A percentile compares a stretch with the other conserved stretches of the same genome.
Conservation (phyloP, 2,113 vertebrate species). For the Erythrolamprus reginae region DNA sequence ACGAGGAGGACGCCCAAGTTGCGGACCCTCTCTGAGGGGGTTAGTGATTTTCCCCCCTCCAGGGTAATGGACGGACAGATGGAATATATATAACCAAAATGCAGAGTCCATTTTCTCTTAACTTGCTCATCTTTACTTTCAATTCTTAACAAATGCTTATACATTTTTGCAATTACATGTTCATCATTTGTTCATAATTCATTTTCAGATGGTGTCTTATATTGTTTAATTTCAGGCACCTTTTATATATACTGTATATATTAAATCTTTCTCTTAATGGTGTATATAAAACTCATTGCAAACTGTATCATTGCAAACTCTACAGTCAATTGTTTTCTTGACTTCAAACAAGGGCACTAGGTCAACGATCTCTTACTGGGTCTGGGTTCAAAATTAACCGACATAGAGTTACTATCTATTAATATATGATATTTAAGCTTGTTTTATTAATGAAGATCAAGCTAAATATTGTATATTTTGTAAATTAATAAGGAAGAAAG, state of each 20-base stretch:
- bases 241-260: background rate
- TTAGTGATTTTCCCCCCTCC: no score
- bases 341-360: background rate
- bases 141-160: background rate
- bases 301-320: background rate
- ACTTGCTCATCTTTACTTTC: background rate
- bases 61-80: no score
- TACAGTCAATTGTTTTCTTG: background rate
- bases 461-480: background rate
- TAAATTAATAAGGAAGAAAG: background rate
- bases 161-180: background rate
- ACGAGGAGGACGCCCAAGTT: no score
- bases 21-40: no score
- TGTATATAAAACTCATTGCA: background rate
- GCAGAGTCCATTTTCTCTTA: background rate
- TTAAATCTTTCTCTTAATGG: background rate
- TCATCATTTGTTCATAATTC: background rate
- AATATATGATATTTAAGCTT: background rate
- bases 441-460: background rate
- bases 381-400: background rate
- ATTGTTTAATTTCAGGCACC: background rate
- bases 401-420: background rate
- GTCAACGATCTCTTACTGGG: background rate
- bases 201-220: background rate
- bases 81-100: background rate